These are phyloP conservation scores for Sebastes oblongus DNA, from an alignment of 2,797 vertebrate genomes.

Conservation along the genomic window DNA sequence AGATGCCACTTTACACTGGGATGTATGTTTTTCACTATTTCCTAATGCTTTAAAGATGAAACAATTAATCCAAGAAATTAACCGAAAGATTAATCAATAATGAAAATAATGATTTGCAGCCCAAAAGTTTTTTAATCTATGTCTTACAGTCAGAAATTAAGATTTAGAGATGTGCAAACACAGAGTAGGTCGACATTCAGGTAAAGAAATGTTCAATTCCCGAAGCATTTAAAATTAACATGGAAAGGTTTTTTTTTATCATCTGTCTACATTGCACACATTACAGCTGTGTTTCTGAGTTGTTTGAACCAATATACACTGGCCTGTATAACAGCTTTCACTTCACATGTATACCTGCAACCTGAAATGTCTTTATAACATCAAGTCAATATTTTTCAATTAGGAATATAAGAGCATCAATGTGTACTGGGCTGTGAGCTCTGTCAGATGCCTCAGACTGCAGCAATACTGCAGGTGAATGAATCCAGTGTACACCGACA, in stretches of 20 bases:
- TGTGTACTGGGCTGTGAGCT: not conserved
- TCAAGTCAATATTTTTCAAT: not conserved
- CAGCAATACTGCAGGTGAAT: not conserved
- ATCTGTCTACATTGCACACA: not conserved
- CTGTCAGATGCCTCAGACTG: not conserved
- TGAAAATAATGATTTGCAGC: not conserved
- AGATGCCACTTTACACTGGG: not conserved
- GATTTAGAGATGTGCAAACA: not conserved
- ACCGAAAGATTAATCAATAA: not conserved
- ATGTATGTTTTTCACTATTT: not conserved
- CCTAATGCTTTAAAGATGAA: not conserved
- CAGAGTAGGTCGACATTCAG: not conserved
- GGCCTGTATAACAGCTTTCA: not conserved
- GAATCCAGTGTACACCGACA: not conserved
- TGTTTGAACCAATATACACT: not conserved
- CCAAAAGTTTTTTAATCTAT: no score
- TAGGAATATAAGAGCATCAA: not conserved
- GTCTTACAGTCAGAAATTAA: not conserved
- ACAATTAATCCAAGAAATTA: not conserved
- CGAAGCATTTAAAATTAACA: not conserved
- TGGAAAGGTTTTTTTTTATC: not conserved
- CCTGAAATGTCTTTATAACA: not conserved
- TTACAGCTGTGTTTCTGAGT: not conserved
- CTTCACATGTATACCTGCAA: not conserved
- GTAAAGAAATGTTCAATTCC: not conserved